Percentiles rank a stretch among this genome's conserved stretches.
Evolutionary conservation across 1,140 invertebrate genomes (phyloP).

Genomic region (Macrosteles quadrilineatus): DNA sequence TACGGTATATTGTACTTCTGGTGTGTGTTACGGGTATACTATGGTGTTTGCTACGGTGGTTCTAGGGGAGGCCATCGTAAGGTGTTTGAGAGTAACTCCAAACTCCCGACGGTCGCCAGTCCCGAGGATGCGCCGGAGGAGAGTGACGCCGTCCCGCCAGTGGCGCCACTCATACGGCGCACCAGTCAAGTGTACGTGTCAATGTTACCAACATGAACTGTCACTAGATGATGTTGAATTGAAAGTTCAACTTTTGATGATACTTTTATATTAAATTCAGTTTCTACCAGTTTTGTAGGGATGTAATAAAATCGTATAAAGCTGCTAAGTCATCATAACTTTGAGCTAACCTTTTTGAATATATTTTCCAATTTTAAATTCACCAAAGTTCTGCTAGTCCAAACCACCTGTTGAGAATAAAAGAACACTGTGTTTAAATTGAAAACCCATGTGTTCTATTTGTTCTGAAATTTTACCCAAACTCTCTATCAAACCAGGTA

Average conservation of each 20-base stretch:
- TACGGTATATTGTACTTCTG: too few species aligned
- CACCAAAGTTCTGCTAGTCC: too few species aligned
- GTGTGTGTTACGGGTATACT: too few species aligned
- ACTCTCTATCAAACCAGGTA: too few species aligned
- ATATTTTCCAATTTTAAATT: background rate
- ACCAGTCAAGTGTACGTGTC: constrained; percentile 38
- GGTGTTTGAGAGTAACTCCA: constrained; percentile 39
- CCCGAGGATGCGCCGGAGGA: constrained; percentile 35
- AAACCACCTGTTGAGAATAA: too few species aligned
- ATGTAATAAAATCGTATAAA: too few species aligned
- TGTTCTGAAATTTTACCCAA: too few species aligned
- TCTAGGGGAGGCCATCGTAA: constrained; percentile 38
- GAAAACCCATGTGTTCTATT: too few species aligned
- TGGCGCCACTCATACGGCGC: constrained; percentile 33
- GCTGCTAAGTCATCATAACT: too few species aligned
- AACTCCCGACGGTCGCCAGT: constrained; percentile 39
- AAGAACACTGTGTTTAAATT: too few species aligned
- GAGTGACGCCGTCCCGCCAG: constrained; percentile 26
- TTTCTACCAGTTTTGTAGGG: too few species aligned
- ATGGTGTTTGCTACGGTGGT: background rate
- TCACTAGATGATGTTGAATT: background rate
- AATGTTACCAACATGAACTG: background rate
- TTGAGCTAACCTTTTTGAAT: too few species aligned
- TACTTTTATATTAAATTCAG: background rate
- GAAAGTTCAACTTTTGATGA: background rate